Evolutionary conservation across 2,797 vertebrate species (phyloP).

Genomic region (Premnoplex brunnescens): DNA sequence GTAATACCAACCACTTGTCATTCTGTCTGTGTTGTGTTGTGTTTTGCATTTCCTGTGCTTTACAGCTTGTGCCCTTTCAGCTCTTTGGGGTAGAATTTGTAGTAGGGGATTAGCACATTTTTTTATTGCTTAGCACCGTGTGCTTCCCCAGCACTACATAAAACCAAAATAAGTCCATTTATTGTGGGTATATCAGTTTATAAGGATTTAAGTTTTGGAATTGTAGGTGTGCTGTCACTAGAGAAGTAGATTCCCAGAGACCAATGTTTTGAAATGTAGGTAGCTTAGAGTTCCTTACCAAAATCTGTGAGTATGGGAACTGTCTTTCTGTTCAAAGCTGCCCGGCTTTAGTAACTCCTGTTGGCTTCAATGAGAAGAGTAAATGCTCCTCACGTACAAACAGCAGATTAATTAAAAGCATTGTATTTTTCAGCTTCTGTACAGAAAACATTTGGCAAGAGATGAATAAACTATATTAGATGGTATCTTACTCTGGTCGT

Average conservation of each 20-base stretch:
- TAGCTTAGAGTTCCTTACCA: background rate
- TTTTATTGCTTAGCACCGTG: background rate
- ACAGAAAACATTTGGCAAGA: conserved; percentile 49
- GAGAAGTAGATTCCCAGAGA: background rate
- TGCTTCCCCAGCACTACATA: background rate
- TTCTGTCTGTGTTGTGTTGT: conserved; percentile 64
- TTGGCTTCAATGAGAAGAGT: background rate
- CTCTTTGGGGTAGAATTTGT: background rate
- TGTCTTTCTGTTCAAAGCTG: background rate
- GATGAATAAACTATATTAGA: conserved; percentile 45
- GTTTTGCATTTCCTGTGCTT: conserved; percentile 59
- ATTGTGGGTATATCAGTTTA: background rate
- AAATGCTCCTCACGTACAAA: background rate
- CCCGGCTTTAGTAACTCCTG: background rate
- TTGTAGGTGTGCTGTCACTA: background rate
- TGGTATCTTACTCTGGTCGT: conserved; percentile 34
- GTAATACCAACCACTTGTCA: conserved; percentile 48
- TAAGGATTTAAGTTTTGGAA: background rate
- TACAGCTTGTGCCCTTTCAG: conserved; percentile 42
- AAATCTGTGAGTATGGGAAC: background rate
- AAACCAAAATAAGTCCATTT: background rate
- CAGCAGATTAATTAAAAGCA: conserved; percentile 53
- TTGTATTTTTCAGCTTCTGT: conserved; percentile 37
- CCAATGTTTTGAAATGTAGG: background rate
- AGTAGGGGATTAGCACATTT: background rate